Evolutionary conservation across 2,888 invertebrate genomes (phyloP), one percentile per base, ranked within the genome.

Genomic region (Zaprionus lineosus): DNA sequence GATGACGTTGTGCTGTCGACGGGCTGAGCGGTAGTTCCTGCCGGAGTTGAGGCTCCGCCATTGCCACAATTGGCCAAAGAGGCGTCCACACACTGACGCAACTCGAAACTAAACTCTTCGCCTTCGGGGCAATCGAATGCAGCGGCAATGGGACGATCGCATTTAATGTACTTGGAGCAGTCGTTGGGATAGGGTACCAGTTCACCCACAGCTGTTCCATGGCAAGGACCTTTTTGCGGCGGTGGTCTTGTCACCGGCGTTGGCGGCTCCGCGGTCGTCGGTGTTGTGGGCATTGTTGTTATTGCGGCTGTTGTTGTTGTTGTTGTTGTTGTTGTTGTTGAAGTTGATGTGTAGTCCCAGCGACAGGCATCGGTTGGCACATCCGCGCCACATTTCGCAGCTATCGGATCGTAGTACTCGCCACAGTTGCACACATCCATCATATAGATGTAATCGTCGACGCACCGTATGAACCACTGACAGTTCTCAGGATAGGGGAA

Each of bases 401-500:
- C 53, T 8, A 69, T 39, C 1, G 86, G 87, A 76, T 86, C 72
- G 14, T 79, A 86, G 48, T 76, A 87, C 28, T 86, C 74, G 1
- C 61, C 66, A 15, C 51, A 57, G 14, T 63, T 71, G 46, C 86
- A 86, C 3, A 74, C 68, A 41, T 74, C 71, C 44, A 81, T 72
- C 87, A 87, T 86, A 34, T 68, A 82, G 39, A 73, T 51, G 26
- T 77, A 77, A 24, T 86, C 68, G 12, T 72, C 51, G 3, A 83
- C 65, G 18, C 86, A 86, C 8, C 86, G 73, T 36, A 84, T 75
- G 18, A 71, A 86, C 59, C 86, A 69, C 34, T 76, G 74, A 36
- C 86, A 87, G 55, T 87, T 74, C 2, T 63, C 59, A 1, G 73
- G 63, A 41, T 86, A 86, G 1, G 83, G 74, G 28, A 84, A 78